Evolutionary conservation across 23 tunicate genomes (phyloP), one percentile per base, ranked within the genome.

Genomic region (Trididemnum nubilum): DNA sequence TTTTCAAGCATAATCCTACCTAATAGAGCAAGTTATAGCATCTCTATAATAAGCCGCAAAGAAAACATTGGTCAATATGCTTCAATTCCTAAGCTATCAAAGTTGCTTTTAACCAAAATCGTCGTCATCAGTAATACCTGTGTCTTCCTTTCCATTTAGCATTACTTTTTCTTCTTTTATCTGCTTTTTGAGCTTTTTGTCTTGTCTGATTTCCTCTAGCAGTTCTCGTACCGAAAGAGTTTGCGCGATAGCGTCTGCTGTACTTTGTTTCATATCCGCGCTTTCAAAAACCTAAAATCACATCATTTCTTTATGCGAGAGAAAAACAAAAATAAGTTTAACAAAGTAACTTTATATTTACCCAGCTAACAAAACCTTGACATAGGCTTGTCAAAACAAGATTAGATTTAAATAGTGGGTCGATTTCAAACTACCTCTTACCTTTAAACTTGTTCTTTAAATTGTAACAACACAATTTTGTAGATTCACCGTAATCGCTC

Each of bases 141-240:
- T 82, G 25, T 82, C 86, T 60, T 29, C 86, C 1, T 49, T 33
- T 33, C 51, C 69, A 50, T 54, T 71, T 32, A 26, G 36, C 25
- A 51, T 33, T 23, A 35, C 1, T 1, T 71, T 34, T 49, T 26
- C 65, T 1, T 31, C 33, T 51, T 70, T 52, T 52, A 27, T 50
- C 22, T 51, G 31, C 33, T 32, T 54, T 71, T 52, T 82, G 1
- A 35, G 69, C 30, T 82, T 70, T 67, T 38, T 33, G 34, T 33
- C 67, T 2, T 70, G 23, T 50, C 33, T 82, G 19, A 82, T 23
- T 34, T 82, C 78, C 25, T 52, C 31, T 34, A 82, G 38, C 30
- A 82, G 44, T 33, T 82, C 86, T 33, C 35, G 38, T 22, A 82
- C 23, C n/a, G 86, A 51, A n/a, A 82, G 33, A 31, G 86, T 82